Base-by-base conservation (phyloP, 2,888 invertebrate genomes). In the Temnothorax unifasciatus region DNA sequence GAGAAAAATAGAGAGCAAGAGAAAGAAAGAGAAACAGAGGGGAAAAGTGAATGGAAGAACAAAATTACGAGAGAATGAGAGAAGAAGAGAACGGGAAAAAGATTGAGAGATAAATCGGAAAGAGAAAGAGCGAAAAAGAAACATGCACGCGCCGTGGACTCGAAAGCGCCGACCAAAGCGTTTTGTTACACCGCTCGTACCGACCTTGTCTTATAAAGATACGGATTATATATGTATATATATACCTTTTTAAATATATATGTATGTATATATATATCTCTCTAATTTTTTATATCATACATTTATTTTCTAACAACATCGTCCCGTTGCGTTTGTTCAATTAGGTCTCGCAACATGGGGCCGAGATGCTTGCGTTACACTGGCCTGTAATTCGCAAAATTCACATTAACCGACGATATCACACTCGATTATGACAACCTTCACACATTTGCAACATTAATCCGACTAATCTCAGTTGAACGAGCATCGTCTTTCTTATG, bases 121-220 rank as follows among this genome's bases (percentile, higher is more conserved):
- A 34, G 68, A 50, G 57, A 44, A 59, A 68, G 54, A 84, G 73
- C 83, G 59, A 88, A 74, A 90, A 85, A 88, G 57, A 81, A 84
- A 89, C 90, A 87, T 90, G 87, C 87, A 90, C 90, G 90, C 90
- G 88, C 88, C 90, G 89, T 90, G 90, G 90, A 90, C 89, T 90
- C 90, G 90, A 90, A 90, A 90, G 90, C 90, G 90, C 88, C 87
- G 90, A 90, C 87, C 79, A 90, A 90, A 90, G 90, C 90, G 90
- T 90, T 90, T 90, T 90, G 90, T 90, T 90, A 90, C 90, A 90
- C 90, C 90, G 90, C 90, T 90, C 90, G 83, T 86, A 89, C 82
- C 86, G 69, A 86, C 69, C 77, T 81, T 69, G 82, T 71, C 83
- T 86, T 89, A 84, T 86, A 84, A 25, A 77, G 66, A 74, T 88